Evolutionary conservation across 64 coral and sea anemone genomes (phyloP).

Genomic region (Astreopora myriophthalma): DNA sequence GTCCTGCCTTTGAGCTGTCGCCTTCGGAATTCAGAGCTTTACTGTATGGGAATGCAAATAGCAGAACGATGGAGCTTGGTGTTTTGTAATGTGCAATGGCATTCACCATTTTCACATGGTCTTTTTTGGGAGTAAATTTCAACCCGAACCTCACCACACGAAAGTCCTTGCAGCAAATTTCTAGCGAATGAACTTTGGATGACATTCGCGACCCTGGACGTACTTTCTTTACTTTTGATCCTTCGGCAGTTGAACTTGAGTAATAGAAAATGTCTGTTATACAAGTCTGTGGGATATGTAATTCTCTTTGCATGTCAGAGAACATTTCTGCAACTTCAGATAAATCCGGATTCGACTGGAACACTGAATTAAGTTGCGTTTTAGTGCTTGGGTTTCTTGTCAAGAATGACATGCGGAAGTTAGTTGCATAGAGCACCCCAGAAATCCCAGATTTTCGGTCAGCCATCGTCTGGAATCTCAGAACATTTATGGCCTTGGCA

Average conservation of each 20-base stretch:
- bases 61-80: constrained; percentile 75
- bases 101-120: constrained; percentile 79
- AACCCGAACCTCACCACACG: constrained; percentile 91
- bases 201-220: constrained; percentile 62
- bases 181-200: constrained; percentile 81
- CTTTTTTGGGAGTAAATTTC: constrained; percentile 84
- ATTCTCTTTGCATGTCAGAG: constrained; percentile 84
- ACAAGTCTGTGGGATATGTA: constrained; percentile 91
- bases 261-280: constrained; percentile 83
- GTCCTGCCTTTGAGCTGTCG: not conserved
- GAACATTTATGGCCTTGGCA: constrained; percentile 76
- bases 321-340: constrained; percentile 80
- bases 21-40: not conserved
- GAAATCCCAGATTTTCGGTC: constrained; percentile 92
- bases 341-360: constrained; percentile 98
- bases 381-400: constrained; percentile 67
- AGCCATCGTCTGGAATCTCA: constrained; percentile 94
- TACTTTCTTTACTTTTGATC: constrained; percentile 84
- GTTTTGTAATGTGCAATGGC: constrained; percentile 86
- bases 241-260: constrained; percentile 65
- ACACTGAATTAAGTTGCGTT: constrained; percentile 84
- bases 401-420: constrained; percentile 93
- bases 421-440: constrained; percentile 94
- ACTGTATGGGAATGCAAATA: constrained; percentile 93
- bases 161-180: constrained; percentile 95